Percentiles rank a stretch among this genome's conserved stretches.
These are phyloP conservation scores for Eulemur mongoz DNA, from an alignment of 2,797 vertebrate genomes.

Conservation along the genomic window DNA sequence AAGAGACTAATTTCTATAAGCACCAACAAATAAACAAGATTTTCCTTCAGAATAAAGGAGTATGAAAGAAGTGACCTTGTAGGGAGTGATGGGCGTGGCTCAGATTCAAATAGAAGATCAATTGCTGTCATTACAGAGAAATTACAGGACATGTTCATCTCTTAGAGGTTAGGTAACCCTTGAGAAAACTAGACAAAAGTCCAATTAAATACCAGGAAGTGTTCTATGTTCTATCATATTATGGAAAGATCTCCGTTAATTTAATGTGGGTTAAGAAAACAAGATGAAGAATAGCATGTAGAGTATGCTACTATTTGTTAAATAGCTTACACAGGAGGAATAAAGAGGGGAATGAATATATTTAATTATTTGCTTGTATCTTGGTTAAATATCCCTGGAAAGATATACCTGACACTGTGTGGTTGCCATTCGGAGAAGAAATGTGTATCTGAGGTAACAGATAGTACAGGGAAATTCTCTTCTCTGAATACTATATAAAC, in stretches of 20 bases:
- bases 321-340: neutral
- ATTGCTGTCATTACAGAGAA: neutral
- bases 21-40: neutral
- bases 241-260: neutral
- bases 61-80: neutral
- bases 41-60: neutral
- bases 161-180: neutral
- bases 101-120: conserved; percentile 4
- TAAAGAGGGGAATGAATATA: neutral
- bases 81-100: neutral
- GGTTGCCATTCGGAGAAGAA: neutral
- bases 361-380: neutral
- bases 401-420: neutral
- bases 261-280: neutral
- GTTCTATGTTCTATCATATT: neutral
- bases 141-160: neutral
- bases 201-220: neutral
- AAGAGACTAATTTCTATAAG: neutral
- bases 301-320: neutral
- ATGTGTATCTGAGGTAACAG: neutral
- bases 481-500: neutral
- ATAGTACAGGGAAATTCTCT: neutral
- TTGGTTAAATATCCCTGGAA: neutral
- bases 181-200: neutral
- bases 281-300: neutral